Evolutionary conservation across 2,113 vertebrate species (phyloP), one percentile per base, ranked within the genome.

Genomic region (Apaloderma vittatum): DNA sequence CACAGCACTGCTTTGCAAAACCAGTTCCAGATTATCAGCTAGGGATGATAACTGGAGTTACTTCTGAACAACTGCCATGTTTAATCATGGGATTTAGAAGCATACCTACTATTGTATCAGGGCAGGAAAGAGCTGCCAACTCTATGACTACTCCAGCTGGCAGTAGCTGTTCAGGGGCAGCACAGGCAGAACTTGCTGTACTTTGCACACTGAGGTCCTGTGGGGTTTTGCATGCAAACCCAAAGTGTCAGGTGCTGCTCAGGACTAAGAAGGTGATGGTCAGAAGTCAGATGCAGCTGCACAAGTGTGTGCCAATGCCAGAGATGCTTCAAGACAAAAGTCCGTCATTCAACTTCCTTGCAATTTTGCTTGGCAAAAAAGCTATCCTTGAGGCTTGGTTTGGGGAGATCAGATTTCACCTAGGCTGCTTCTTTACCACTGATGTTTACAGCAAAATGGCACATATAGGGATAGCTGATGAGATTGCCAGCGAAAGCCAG

Each of bases 41-140:
- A 86, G n/a, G 57, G 63, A 72, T 51, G 90, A 91, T 48, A 93
- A 63, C 32, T 2, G 3, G 67, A 88, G 59, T 62, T 92, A 88
- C 78, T 94, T 93, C 68, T 94, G 67, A 96, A 46, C 32, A 79
- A 51, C 61, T 67, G 90, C 63, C 75, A 48, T 30, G 34, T 24
- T 86, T 92, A 73, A 75, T 57, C 37, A 80, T 19, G 34, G n/a
- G 72, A 63, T 88, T 93, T 88, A 85, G 74, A 90, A 67, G 78
- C 3, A 2, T 77, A 78, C 21, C 67, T 77, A 46, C 88, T 61
- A 46, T 62, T 83, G 73, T 40, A 71, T 40, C 75, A 76, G 49
- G 80, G 52, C 58, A 86, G 30, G 61, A 74, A 52, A 74, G 40
- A 0, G 0, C 34, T 93, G 93, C 75, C 92, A 92, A 3, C 32